These are phyloP conservation scores for Sphaeramia orbicularis DNA, from an alignment of 2,797 vertebrate species.

Conservation along the genomic window DNA sequence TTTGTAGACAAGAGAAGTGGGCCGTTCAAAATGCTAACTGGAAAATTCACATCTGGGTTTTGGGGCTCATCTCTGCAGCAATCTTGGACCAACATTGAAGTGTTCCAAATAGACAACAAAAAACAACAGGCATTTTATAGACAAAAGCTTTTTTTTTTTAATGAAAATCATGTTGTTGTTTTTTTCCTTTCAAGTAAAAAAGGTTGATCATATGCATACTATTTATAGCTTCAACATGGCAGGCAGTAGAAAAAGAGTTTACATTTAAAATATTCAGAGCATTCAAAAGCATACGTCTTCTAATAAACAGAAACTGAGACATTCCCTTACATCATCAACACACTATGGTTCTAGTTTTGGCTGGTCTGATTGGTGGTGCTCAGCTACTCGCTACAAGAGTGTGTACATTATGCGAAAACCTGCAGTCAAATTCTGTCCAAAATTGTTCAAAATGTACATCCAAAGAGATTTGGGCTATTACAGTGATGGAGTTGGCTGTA, in stretches of 20 bases:
- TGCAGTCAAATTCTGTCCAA: constrained; percentile 26
- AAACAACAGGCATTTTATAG: constrained; percentile 56
- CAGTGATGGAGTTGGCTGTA: neutral
- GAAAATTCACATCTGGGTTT: no score
- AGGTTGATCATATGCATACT: constrained; percentile 75
- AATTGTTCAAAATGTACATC: constrained; percentile 1
- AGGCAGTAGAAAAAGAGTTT: constrained; percentile 82
- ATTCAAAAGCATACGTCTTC: constrained; percentile 78
- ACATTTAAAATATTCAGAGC: constrained; percentile 81
- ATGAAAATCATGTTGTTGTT: constrained; percentile 75
- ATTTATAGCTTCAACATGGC: constrained; percentile 81
- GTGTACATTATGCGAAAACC: constrained; percentile 27
- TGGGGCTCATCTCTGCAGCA: no score
- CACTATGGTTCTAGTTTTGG: constrained; percentile 61
- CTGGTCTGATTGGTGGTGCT: constrained; percentile 47
- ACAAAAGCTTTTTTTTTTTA: constrained; percentile 70
- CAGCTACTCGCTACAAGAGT: constrained; percentile 43
- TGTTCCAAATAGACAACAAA: constrained; percentile 3
- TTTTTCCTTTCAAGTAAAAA: constrained; percentile 68
- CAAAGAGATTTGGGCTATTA: constrained; percentile 8
- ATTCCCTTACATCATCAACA: constrained; percentile 61
- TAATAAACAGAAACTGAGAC: constrained; percentile 71
- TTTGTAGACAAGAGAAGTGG: no score
- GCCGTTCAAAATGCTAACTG: no score
- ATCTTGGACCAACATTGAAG: neutral